Conservation (phyloP, 2,888 invertebrate species). For the Ectemnius continuus region DNA sequence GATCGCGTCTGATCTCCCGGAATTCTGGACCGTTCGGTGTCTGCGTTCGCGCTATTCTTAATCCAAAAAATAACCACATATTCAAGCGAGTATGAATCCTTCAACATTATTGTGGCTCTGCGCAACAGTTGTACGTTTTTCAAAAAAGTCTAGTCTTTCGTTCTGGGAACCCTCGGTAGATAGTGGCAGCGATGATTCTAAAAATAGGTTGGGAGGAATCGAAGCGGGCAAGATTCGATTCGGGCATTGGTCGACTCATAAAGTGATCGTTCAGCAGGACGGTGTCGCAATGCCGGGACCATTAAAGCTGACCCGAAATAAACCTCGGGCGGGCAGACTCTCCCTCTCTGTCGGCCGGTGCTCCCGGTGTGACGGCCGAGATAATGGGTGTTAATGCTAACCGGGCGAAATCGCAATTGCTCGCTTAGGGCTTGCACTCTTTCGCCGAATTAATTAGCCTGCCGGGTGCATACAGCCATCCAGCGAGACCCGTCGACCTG, state of each 20-base stretch:
- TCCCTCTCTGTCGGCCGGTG: constrained; percentile 19
- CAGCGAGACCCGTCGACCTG: constrained; percentile 29
- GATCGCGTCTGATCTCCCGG: constrained; percentile 7
- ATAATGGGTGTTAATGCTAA: constrained; percentile 27
- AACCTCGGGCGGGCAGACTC: constrained; percentile 28
- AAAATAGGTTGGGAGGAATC: no score
- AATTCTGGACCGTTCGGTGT: not conserved
- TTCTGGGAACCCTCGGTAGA: no score
- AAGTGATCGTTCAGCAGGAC: not conserved
- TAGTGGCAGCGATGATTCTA: no score
- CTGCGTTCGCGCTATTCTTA: not conserved
- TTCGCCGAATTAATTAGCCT: constrained; percentile 36
- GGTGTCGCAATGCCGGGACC: constrained; percentile 33
- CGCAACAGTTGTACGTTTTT: no score
- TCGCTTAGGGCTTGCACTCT: constrained; percentile 16
- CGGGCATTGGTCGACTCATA: constrained; percentile 3
- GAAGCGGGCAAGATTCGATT: not conserved
- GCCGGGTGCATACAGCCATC: constrained; percentile 45
- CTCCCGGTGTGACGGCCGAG: constrained; percentile 1
- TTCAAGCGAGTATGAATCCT: no score
- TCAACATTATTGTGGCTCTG: no score
- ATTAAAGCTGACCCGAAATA: constrained; percentile 41
- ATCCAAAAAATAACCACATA: no score
- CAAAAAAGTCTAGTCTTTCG: no score
- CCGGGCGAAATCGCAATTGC: constrained; percentile 34